Evolutionary conservation across 2,888 invertebrate genomes (phyloP).

Genomic region (Pachycephus smyrnensis): DNA sequence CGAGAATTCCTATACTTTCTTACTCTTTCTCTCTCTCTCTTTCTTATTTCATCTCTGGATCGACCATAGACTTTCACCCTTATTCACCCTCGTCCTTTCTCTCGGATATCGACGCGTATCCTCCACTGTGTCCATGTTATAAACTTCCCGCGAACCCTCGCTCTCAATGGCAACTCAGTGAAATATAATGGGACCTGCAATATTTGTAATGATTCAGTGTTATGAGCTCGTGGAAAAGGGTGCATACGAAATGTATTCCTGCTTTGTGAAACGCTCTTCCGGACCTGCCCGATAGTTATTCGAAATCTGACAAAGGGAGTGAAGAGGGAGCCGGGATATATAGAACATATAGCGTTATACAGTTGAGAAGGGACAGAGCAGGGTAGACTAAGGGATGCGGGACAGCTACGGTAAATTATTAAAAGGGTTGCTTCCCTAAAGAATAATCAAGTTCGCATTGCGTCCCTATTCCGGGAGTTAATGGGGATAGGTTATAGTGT

Average conservation of each 20-base stretch:
- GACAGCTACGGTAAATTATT: neutral
- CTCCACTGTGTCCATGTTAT: too few relatives aligned
- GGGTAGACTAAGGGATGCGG: too few relatives aligned
- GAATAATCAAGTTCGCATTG: neutral
- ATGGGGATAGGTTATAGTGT: too few relatives aligned
- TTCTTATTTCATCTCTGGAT: neutral
- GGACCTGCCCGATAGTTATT: neutral
- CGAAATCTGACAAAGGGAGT: neutral
- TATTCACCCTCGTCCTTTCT: neutral
- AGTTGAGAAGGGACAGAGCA: too few relatives aligned
- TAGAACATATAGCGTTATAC: too few relatives aligned
- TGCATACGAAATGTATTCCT: slow-evolving; percentile 49
- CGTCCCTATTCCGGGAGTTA: too few relatives aligned
- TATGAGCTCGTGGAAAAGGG: slow-evolving; percentile 27
- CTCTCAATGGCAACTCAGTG: neutral
- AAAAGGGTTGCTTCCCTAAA: slow-evolving; percentile 1
- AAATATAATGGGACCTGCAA: slow-evolving; percentile 21
- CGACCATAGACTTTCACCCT: neutral
- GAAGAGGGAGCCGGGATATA: neutral
- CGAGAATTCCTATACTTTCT: too few relatives aligned
- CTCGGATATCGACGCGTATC: neutral
- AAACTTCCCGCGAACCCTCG: too few relatives aligned
- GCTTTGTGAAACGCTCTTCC: neutral
- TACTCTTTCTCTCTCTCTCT: neutral
- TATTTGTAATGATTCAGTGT: slow-evolving; percentile 34